Percentiles rank a stretch among this genome's conserved stretches.
phyloP scores from a whole-genome alignment of 2,113 vertebrate genomes.

The Brachionichthys hirsutus region DNA sequence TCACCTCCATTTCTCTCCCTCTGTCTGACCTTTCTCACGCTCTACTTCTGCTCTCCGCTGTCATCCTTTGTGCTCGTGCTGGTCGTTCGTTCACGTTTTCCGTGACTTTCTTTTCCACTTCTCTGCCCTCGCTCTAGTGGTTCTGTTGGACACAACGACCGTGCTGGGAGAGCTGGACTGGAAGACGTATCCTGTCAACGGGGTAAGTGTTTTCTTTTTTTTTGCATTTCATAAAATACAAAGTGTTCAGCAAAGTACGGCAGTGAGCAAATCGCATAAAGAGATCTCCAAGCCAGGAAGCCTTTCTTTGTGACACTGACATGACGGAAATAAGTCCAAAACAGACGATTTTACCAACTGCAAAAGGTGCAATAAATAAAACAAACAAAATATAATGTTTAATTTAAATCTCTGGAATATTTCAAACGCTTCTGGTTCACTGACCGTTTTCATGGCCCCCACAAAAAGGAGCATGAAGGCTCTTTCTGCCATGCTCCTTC shows the following conservation, averaged over 20 bases:
- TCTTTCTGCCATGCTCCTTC: too few relatives aligned
- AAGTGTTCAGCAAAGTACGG: not conserved
- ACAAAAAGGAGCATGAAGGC: too few relatives aligned
- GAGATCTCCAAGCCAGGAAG: too few relatives aligned
- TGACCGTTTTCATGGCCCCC: too few relatives aligned
- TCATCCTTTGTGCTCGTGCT: constrained; percentile 32
- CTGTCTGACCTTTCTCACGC: constrained; percentile 28
- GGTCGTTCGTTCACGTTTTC: constrained; percentile 39
- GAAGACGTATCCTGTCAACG: constrained; percentile 96
- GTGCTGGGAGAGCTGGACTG: constrained; percentile 92
- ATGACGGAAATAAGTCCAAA: too few relatives aligned
- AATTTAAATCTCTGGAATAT: too few relatives aligned
- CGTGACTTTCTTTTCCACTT: constrained; percentile 24
- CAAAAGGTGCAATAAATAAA: too few relatives aligned
- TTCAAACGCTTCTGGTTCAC: too few relatives aligned
- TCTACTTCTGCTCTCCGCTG: constrained; percentile 20
- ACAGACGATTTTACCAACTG: too few relatives aligned
- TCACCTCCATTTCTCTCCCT: constrained; percentile 60
- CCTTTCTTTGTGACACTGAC: too few relatives aligned
- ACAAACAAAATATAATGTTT: too few relatives aligned
- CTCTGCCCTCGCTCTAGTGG: constrained; percentile 75
- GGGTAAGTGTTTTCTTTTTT: constrained; percentile 84
- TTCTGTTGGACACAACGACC: constrained; percentile 93
- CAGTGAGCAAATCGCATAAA: too few relatives aligned
- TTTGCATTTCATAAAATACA: not conserved